A percentile compares a stretch with the other conserved stretches of the same genome.
These are phyloP conservation scores for Heterohyrax brucei DNA, from an alignment of 2,797 vertebrate genomes.

Conservation along the genomic window DNA sequence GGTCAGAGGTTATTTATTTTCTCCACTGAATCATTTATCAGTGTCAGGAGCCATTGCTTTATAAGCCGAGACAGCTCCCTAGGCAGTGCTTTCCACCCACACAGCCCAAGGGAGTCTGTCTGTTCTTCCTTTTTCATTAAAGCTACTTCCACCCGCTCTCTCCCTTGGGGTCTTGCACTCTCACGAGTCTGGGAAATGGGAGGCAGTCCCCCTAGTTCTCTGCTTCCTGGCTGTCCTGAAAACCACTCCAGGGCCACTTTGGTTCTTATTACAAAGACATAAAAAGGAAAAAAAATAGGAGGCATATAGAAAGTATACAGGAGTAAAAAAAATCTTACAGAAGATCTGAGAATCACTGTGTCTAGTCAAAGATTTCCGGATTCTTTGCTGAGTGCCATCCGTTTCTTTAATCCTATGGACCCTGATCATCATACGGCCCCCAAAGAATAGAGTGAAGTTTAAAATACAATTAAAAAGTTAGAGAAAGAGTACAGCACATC, in stretches of 20 bases:
- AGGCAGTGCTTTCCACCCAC: slow-evolving; percentile 34
- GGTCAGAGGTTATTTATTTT: slow-evolving; percentile 4
- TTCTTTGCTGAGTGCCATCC: neutral
- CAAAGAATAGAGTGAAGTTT: neutral
- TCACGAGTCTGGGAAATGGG: neutral
- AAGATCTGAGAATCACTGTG: neutral
- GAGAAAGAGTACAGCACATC: neutral
- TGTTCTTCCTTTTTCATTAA: slow-evolving; percentile 66
- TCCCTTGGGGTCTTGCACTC: neutral
- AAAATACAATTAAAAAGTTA: slow-evolving; percentile 64
- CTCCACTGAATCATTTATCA: slow-evolving; percentile 54
- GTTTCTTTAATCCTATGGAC: neutral
- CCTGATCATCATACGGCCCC: neutral
- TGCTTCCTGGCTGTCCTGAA: neutral
- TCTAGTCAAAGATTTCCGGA: neutral
- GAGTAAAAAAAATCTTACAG: slow-evolving; percentile 2
- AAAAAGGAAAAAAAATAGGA: slow-evolving; percentile 41
- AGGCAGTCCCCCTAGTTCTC: neutral
- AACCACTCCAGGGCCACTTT: slow-evolving; percentile 39
- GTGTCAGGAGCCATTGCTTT: slow-evolving; percentile 9
- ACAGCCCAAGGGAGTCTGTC: neutral
- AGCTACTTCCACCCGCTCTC: neutral
- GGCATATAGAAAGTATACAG: neutral
- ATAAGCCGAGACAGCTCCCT: neutral
- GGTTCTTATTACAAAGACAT: neutral